phyloP scores from a whole-genome alignment of 2,888 invertebrate species.

The Athetis lepigone region DNA sequence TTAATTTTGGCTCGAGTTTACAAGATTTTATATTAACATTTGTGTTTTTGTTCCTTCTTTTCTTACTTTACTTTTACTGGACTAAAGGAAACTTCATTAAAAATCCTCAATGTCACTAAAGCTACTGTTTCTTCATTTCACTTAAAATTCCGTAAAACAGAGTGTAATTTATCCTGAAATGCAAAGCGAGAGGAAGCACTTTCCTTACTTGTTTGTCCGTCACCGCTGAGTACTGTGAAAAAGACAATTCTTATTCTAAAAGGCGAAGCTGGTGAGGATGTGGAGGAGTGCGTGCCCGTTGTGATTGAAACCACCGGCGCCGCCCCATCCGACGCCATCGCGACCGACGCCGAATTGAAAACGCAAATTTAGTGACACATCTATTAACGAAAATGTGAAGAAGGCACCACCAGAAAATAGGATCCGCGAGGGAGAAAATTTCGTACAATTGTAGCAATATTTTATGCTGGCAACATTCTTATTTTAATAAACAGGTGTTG shows the following conservation, averaged over 20 bases:
- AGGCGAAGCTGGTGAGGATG: slow-evolving; percentile 87
- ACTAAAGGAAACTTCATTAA: not conserved
- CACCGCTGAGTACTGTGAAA: slow-evolving; percentile 84
- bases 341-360: slow-evolving; percentile 85
- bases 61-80: not conserved
- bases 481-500: slow-evolving; percentile 65
- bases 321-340: slow-evolving; percentile 62
- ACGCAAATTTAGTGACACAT: slow-evolving; percentile 89
- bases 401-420: slow-evolving; percentile 81
- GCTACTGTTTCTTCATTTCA: not conserved
- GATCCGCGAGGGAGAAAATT: slow-evolving; percentile 67
- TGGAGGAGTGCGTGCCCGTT: slow-evolving; percentile 88
- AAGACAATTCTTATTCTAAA: slow-evolving; percentile 91
- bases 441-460: slow-evolving; percentile 68
- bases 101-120: not conserved
- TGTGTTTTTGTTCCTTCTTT: slow-evolving; percentile 15
- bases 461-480: slow-evolving; percentile 58
- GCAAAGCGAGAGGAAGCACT: slow-evolving; percentile 61
- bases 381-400: slow-evolving; percentile 86
- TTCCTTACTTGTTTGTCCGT: slow-evolving; percentile 75
- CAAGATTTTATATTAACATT: slow-evolving; percentile 53
- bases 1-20: slow-evolving; percentile 66
- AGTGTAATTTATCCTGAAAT: slow-evolving; percentile 28
- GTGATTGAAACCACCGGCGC: slow-evolving; percentile 87
- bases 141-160: slow-evolving; percentile 11